Base-by-base conservation (phyloP, 2,797 vertebrate species). In the Dryobates pubescens region DNA sequence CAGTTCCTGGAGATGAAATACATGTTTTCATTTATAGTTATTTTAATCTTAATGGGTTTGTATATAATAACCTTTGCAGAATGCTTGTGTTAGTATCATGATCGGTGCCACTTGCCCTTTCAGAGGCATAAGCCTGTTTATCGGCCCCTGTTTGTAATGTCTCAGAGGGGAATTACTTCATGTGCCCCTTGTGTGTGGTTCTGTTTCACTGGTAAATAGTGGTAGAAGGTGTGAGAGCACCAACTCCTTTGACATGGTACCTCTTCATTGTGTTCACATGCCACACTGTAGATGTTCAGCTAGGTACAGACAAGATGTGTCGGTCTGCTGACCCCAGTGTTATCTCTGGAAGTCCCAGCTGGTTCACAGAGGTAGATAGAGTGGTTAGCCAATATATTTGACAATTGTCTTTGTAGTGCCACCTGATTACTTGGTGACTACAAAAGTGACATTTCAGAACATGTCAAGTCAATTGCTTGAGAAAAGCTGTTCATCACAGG, bases 201-300 rank as follows among this genome's bases (percentile, higher is more conserved):
- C 57, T 10, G 70, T 70, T 75, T 76, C 16, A 26, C 32, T 80
- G 53, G 38, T 49, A 56, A 53, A 53, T 4, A 20, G 4, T 12
- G 58, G n/a, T 51, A 59, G 53, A 51, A 71, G n/a, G 13, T 59
- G 19, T 30, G 53, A 79, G 34, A 29, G 43, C 1, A 0, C 22
- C 1, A 3, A 0, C 7, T 53, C 38, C 36, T 83, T 57, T 23
- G 59, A 22, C 27, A 5, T 1, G 1, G 14, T 23, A 2, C 26
- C 1, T 1, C 47, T 77, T 51, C 29, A 2, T 13, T 3, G 6
- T 5, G 54, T 15, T 45, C 7, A 0, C n/a, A 6, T 57, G 32
- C 45, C 17, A 24, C 10, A 0, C 17, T 36, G 38, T 54, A 41
- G 43, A 29, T 41, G 30, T 64, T 83, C 26, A n/a, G 49, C 45